Conservation (phyloP, 2,888 invertebrate genomes). For the Drosophila leonis region DNA sequence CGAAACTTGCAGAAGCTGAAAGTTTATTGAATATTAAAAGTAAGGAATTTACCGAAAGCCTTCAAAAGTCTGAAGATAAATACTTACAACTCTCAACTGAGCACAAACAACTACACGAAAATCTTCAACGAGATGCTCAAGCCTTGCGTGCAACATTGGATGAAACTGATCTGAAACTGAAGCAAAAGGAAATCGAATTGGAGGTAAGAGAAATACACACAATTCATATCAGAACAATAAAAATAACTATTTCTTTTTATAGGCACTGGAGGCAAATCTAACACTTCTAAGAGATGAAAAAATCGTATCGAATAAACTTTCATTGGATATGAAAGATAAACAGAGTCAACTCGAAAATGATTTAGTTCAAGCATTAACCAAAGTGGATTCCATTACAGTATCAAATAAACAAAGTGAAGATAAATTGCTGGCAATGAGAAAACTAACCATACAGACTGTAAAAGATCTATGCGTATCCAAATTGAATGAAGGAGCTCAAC, state of each 20-base stretch:
- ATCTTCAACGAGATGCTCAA: slow-evolving; percentile 27
- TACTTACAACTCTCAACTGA: slow-evolving; percentile 30
- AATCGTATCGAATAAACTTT: slow-evolving; percentile 16
- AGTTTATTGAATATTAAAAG: slow-evolving; percentile 31
- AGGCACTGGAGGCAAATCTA: slow-evolving; percentile 30
- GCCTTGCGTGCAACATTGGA: slow-evolving; percentile 27
- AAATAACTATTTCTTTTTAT: not conserved
- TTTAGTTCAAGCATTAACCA: slow-evolving; percentile 29
- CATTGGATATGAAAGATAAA: slow-evolving; percentile 27
- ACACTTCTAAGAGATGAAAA: slow-evolving; percentile 34
- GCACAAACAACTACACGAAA: slow-evolving; percentile 40
- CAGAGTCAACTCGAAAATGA: slow-evolving; percentile 33
- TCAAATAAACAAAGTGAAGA: slow-evolving; percentile 33
- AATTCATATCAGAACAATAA: not conserved
- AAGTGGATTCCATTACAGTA: slow-evolving; percentile 33
- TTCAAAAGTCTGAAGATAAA: slow-evolving; percentile 49
- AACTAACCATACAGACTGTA: slow-evolving; percentile 60
- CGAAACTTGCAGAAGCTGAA: slow-evolving; percentile 37
- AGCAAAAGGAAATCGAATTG: slow-evolving; percentile 45
- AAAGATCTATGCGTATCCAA: slow-evolving; percentile 58
- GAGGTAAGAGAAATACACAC: slow-evolving; percentile 33
- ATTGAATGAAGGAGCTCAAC: slow-evolving; percentile 50
- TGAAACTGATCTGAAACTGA: slow-evolving; percentile 33
- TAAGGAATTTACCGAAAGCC: slow-evolving; percentile 35
- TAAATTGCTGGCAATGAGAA: slow-evolving; percentile 42